A percentile compares a stretch with the other conserved stretches of the same genome.
phyloP scores from a whole-genome alignment of 2,888 invertebrate species.

The Heliconius aoede region DNA sequence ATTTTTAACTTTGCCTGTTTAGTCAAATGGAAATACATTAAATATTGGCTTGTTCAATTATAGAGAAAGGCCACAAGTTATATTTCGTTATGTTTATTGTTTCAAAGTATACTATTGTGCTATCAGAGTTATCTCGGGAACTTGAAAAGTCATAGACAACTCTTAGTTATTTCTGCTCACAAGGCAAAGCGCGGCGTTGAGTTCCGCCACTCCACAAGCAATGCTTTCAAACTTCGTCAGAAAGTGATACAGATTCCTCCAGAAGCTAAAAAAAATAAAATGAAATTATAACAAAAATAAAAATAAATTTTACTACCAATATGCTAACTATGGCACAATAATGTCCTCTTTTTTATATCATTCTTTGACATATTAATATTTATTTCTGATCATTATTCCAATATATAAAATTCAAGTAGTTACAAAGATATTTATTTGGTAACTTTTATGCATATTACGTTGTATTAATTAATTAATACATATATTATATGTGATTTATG shows the following conservation, averaged over 20 bases:
- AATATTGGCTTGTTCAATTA: too few relatives aligned
- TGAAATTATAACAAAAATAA: too few relatives aligned
- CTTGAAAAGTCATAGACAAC: not conserved
- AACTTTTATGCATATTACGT: not conserved
- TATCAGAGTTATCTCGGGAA: not conserved
- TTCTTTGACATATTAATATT: not conserved
- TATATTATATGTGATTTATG: not conserved
- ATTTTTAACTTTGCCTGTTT: not conserved
- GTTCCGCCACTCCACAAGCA: not conserved
- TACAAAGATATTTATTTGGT: not conserved
- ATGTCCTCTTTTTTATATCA: not conserved
- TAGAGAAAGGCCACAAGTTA: not conserved
- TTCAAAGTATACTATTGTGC: not conserved
- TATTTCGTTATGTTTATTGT: too few relatives aligned
- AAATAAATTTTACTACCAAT: not conserved
- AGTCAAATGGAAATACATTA: not conserved
- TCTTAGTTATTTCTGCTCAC: not conserved
- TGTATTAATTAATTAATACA: not conserved
- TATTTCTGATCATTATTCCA: not conserved
- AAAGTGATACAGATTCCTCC: not conserved
- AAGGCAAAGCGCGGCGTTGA: not conserved
- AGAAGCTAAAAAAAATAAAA: too few relatives aligned
- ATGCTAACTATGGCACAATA: not conserved
- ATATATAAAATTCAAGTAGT: not conserved
- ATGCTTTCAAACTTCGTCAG: not conserved